Evolutionary conservation across 2,888 invertebrate species (phyloP).

Genomic region (Dysmachus trigonus): DNA sequence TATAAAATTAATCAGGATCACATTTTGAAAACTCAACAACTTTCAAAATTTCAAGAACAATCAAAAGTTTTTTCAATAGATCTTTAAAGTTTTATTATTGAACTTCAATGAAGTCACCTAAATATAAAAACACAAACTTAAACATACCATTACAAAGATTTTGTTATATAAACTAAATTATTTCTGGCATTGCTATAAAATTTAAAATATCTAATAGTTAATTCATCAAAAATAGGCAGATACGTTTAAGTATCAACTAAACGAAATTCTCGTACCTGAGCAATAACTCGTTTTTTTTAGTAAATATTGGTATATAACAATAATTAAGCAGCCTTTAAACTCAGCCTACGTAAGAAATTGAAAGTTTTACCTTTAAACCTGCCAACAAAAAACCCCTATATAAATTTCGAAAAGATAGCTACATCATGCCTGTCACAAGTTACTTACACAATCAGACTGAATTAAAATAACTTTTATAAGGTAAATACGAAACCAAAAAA

Average conservation of each 20-base stretch:
- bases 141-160: too few relatives aligned
- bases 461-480: conserved; percentile 17
- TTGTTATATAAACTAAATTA: too few relatives aligned
- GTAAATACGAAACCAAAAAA: conserved; percentile 34
- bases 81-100: neutral
- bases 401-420: neutral
- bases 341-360: neutral
- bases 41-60: too few relatives aligned
- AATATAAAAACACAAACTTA: too few relatives aligned
- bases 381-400: neutral
- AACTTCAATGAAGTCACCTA: too few relatives aligned
- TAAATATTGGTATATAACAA: neutral
- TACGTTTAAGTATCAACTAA: neutral
- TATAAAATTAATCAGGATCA: too few relatives aligned
- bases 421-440: neutral
- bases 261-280: neutral
- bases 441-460: conserved; percentile 32
- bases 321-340: neutral
- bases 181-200: neutral
- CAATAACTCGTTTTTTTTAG: neutral
- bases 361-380: neutral
- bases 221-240: neutral
- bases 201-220: neutral
- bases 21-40: too few relatives aligned
- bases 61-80: too few relatives aligned